phyloP scores from a whole-genome alignment of 1,140 invertebrate species.

The Chrysomallon squamiferum region DNA sequence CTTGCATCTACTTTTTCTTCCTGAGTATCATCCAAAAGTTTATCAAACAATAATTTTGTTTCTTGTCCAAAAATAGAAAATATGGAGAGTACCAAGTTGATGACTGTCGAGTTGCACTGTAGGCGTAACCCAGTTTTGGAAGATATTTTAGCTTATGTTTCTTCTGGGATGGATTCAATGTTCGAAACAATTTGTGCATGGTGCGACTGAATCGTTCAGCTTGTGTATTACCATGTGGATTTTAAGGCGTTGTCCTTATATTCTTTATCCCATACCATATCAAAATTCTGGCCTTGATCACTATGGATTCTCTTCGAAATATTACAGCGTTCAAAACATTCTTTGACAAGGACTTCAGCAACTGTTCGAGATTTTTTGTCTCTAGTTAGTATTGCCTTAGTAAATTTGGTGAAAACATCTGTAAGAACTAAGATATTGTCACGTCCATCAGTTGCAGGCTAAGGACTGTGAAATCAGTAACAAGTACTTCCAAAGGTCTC shows the following conservation, averaged over 20 bases:
- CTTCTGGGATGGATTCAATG: constrained; percentile 18
- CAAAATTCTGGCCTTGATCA: constrained; percentile 25
- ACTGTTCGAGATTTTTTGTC: constrained; percentile 18
- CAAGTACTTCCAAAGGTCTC: too few relatives aligned
- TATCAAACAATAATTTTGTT: too few relatives aligned
- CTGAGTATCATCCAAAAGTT: too few relatives aligned
- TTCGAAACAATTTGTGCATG: constrained; percentile 27
- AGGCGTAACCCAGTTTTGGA: constrained; percentile 16
- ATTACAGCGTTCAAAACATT: constrained; percentile 25
- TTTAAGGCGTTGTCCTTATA: constrained; percentile 25
- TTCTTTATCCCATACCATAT: constrained; percentile 22
- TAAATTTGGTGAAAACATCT: constrained; percentile 26
- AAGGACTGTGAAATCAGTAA: constrained; percentile 17
- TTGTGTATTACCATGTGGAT: constrained; percentile 28
- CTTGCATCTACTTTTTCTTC: too few relatives aligned
- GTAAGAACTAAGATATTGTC: constrained; percentile 21
- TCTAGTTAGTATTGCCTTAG: constrained; percentile 18
- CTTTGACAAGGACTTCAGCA: constrained; percentile 7
- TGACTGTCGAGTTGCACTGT: constrained; percentile 21
- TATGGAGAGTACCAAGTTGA: constrained; percentile 16
- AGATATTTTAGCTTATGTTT: constrained; percentile 17
- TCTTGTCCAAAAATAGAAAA: constrained; percentile 17
- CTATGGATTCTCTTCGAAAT: constrained; percentile 16
- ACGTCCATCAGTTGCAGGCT: constrained; percentile 6
- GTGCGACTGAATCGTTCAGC: constrained; percentile 32